Evolutionary conservation across 92 coral and sea anemone species (phyloP).

Genomic region (Zoanthus solanderi): DNA sequence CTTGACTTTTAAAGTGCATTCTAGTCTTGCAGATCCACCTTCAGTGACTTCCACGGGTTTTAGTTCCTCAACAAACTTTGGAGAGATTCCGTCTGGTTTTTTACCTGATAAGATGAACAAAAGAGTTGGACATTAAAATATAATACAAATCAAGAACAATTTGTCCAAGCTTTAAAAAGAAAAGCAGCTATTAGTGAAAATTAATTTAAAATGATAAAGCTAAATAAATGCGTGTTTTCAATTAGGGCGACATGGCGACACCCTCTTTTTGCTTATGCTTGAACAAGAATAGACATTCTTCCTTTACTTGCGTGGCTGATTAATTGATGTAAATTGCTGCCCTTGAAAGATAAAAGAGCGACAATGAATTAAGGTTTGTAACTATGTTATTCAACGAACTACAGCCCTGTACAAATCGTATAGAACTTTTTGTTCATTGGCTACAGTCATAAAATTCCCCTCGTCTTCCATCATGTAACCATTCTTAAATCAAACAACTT

Average conservation of each 20-base stretch:
- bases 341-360: no score
- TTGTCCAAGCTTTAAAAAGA: no score
- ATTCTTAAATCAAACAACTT: slow-evolving; percentile 92
- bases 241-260: no score
- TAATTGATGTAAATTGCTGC: no score
- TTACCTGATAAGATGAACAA: slow-evolving; percentile 43
- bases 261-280: no score
- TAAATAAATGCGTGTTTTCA: no score
- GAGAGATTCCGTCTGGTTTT: slow-evolving; percentile 53
- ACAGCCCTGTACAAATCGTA: slow-evolving; percentile 53
- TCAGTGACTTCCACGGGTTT: slow-evolving; percentile 60
- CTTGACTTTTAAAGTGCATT: slow-evolving; percentile 33
- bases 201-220: no score
- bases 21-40: slow-evolving; percentile 64
- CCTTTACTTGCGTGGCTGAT: no score
- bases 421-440: slow-evolving; percentile 81
- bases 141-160: not conserved
- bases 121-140: not conserved
- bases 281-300: no score
- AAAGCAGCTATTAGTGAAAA: no score
- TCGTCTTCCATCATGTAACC: slow-evolving; percentile 77
- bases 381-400: no score
- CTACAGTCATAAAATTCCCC: slow-evolving; percentile 78
- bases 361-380: no score
- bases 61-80: slow-evolving; percentile 54